Evolutionary conservation across 2,113 vertebrate genomes (phyloP), one percentile per base, ranked within the genome.

Genomic region (Enhydra lutris): DNA sequence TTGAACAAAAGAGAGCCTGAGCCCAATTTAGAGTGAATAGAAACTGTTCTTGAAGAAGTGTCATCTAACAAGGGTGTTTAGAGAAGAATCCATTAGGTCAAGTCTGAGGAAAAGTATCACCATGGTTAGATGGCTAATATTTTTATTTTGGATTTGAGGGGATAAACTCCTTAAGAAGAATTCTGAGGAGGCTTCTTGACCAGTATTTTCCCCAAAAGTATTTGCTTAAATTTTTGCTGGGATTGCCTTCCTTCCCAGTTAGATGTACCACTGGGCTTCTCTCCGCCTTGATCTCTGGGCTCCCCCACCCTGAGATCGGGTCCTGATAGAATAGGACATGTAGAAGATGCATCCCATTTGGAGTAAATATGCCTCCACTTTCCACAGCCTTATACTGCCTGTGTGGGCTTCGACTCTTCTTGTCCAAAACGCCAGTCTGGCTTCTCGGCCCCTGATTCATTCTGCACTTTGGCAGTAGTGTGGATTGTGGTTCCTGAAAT

Each of bases 391-490:
- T 78, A 63, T 83, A 13, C 80, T 74, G 88, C 55, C 74, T 96
- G 84, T 89, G 87, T 80, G 84, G 94, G 94, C 88, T 76, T 59
- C 61, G 80, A 47, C 84, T 67, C 50, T 83, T 95, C 86, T 52
- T 89, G 81, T 95, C 91, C 13, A 1, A 94, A 94, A 88, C 14
- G 20, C 93, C 57, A 63, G 61, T 79, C 95, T 92, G 67, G 81
- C 80, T 91, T 96, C 81, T 92, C 95, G 80, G 97, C 74, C 84
- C 83, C 80, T 96, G 96, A 90, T 91, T 96, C 94, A 93, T 93
- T 82, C 90, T n/a, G 14, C 59, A 29, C 24, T 82, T 94, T 91
- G 91, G 95, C 94, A 96, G 63, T 76, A 1, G 23, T 20, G 7
- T 71, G 45, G 23, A 29, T 47, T 88, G 88, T 90, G 71, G 84